phyloP scores from a whole-genome alignment of 1,140 invertebrate genomes.

The Drosophila simulans region DNA sequence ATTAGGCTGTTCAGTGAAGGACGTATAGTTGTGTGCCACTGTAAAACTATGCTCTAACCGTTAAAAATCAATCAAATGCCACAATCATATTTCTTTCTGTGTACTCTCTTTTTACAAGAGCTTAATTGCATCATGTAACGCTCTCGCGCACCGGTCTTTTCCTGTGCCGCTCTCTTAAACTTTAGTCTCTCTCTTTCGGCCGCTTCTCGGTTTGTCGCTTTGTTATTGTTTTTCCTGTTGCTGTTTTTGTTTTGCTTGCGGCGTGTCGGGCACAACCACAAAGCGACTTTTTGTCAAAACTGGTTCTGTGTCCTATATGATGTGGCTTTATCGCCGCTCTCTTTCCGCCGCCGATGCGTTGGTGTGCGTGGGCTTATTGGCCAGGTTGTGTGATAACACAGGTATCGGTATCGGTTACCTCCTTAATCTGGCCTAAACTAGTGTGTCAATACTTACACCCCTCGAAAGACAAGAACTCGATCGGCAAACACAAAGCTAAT shows the following conservation, averaged over 20 bases:
- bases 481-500: constrained; percentile 12
- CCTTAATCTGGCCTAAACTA: constrained; percentile 15
- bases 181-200: constrained; percentile 9
- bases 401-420: constrained; percentile 21
- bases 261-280: constrained; percentile 47
- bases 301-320: constrained; percentile 52
- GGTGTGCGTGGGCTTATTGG: constrained; percentile 34
- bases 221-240: constrained; percentile 71
- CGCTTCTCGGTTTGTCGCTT: constrained; percentile 51
- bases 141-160: constrained; percentile 73
- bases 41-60: too few relatives aligned
- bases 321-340: constrained; percentile 50
- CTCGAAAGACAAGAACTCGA: constrained; percentile 11
- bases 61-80: neutral
- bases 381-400: constrained; percentile 34
- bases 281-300: constrained; percentile 64
- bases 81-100: neutral
- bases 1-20: too few relatives aligned
- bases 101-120: constrained; percentile 21
- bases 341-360: constrained; percentile 10
- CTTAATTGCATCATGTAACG: constrained; percentile 40
- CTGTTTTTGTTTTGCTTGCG: constrained; percentile 64
- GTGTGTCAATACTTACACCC: constrained; percentile 13
- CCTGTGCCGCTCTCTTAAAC: constrained; percentile 39
- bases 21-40: too few relatives aligned